phyloP scores from a whole-genome alignment of 2,888 invertebrate species.

The Capitulum mitella region DNA sequence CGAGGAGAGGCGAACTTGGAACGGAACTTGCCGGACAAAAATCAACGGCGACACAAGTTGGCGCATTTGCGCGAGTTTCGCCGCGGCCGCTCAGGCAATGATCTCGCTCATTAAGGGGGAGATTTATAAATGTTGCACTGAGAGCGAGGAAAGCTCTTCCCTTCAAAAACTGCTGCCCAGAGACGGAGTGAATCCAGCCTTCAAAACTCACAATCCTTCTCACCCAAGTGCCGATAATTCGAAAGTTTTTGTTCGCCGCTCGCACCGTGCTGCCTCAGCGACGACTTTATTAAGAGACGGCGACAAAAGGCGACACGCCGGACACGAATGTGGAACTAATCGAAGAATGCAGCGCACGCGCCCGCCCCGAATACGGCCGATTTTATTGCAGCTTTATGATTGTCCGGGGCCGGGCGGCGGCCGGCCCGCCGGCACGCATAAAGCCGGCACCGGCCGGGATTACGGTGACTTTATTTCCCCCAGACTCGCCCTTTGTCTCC shows the following conservation, averaged over 20 bases:
- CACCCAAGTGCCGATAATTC: too few relatives aligned
- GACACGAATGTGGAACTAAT: neutral
- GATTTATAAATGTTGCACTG: too few relatives aligned
- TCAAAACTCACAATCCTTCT: too few relatives aligned
- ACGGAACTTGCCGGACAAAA: neutral
- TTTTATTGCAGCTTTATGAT: neutral
- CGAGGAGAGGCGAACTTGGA: too few relatives aligned
- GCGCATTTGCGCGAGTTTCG: neutral
- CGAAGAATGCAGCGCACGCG: neutral
- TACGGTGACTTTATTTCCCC: slow-evolving; percentile 19
- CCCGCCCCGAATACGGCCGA: neutral
- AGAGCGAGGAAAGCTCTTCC: too few relatives aligned
- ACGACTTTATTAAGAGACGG: neutral
- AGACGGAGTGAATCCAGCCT: too few relatives aligned
- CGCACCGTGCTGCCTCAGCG: neutral
- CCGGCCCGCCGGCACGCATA: neutral
- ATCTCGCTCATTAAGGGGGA: too few relatives aligned
- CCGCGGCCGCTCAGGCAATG: too few relatives aligned
- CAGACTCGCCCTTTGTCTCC: neutral
- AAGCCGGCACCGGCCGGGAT: neutral
- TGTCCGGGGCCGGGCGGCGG: neutral
- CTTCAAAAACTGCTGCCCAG: too few relatives aligned
- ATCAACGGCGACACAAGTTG: neutral
- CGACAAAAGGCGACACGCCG: neutral
- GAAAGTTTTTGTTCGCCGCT: too few relatives aligned